Base-by-base conservation (phyloP, 2,113 vertebrate genomes). In the Nycticryphes semicollaris region DNA sequence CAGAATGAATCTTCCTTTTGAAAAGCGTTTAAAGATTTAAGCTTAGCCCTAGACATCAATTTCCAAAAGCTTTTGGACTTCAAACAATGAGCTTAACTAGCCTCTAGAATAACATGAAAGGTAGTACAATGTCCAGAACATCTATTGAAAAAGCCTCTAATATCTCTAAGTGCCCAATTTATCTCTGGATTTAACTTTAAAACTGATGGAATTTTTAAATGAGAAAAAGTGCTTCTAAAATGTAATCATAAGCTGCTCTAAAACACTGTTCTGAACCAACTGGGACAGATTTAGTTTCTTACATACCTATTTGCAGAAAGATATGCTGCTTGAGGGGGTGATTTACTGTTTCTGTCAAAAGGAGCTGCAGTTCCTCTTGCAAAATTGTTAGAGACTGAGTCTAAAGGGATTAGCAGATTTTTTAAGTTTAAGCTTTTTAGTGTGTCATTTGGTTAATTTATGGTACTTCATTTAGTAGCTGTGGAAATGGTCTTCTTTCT, bases 361-460 rank as follows among this genome's bases (percentile, higher is more conserved):
- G 50, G 35, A 95, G 51, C 76, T 85, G 85, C 84, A 87, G 86
- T 64, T 96, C 72, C 57, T 91, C 43, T 89, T 90, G 57, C 73
- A 79, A 60, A 92, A 80, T 75, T 95, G 84, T 94, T 94, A 88
- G 90, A 93, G 74, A 28, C 73, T 77, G 91, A 95, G 66, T 93
- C 92, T 93, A 90, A 97, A 96, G 95, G 89, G 95, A 95, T 97
- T 95, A 96, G 76, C 68, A 89, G 91, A 94, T 84, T 93, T 47
- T 47, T 89, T 89, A 90, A 88, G 62, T 88, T 95, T 93, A 84
- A 93, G 93, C 86, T 92, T 94, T 96, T 94, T 82, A 91, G 80
- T 76, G 48, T 92, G 82, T 91, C 94, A 77, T 96, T 93, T 95
- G 66, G 87, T 88, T 96, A 97, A 96, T 97, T 96, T 94, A 93